These are phyloP conservation scores for Heteropelma amictum DNA, from an alignment of 2,888 invertebrate species.

Conservation along the genomic window DNA sequence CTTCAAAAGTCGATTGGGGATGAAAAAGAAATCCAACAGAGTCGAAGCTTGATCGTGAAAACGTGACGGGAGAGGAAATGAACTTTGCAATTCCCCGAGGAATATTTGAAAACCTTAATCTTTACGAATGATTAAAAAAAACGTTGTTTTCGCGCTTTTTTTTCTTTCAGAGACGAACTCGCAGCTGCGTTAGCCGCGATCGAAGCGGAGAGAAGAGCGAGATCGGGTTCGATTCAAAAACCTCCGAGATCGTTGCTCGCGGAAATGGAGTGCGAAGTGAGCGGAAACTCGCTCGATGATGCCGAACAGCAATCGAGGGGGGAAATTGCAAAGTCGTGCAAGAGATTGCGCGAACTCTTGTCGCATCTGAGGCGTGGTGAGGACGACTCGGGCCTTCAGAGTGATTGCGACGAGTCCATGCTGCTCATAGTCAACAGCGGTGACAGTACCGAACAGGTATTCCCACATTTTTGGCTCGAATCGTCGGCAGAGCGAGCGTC, in stretches of 20 bases:
- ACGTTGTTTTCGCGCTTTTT: background rate
- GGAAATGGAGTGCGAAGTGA: conserved; percentile 92
- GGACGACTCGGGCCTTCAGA: conserved; percentile 81
- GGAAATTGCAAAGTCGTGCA: conserved; percentile 80
- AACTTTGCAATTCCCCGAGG: too few species aligned
- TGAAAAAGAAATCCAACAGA: background rate
- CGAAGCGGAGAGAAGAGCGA: conserved; percentile 76
- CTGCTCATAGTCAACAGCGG: conserved; percentile 71
- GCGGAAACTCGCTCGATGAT: conserved; percentile 80
- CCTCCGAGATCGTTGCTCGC: conserved; percentile 88
- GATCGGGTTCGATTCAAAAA: conserved; percentile 73
- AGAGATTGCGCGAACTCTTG: conserved; percentile 86
- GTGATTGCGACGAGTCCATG: conserved; percentile 77
- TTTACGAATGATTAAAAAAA: too few species aligned
- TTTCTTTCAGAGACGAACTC: conserved; percentile 70
- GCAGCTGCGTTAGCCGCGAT: conserved; percentile 75
- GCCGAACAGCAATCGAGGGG: conserved; percentile 74
- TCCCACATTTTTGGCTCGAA: background rate
- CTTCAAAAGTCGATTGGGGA: too few species aligned
- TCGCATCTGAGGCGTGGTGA: conserved; percentile 87
- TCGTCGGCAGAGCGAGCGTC: too few species aligned
- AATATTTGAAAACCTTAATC: too few species aligned
- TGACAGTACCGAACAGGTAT: conserved; percentile 71
- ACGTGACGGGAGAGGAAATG: too few species aligned
- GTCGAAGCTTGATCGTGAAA: background rate